phyloP scores from a whole-genome alignment of 2,888 invertebrate species.

The Polietes domitor region DNA sequence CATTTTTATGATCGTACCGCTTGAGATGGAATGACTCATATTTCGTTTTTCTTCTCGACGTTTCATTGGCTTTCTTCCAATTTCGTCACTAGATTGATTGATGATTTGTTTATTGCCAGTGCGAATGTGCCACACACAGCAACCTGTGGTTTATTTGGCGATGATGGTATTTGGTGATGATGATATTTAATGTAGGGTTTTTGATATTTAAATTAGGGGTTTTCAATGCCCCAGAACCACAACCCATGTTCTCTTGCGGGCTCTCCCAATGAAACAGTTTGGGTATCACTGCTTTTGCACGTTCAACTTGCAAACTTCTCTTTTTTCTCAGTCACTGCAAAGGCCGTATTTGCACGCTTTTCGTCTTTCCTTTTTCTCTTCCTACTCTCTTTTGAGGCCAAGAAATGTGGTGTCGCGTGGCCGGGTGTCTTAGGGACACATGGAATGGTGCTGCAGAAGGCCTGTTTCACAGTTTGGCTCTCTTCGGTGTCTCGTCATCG shows the following conservation, averaged over 20 bases:
- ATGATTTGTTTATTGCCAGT: too few relatives aligned
- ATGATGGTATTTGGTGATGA: too few relatives aligned
- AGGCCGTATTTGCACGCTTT: slow-evolving; percentile 17
- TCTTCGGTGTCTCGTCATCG: neutral
- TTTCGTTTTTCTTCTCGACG: too few relatives aligned
- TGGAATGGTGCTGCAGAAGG: slow-evolving; percentile 7
- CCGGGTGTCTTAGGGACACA: neutral
- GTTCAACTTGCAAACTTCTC: slow-evolving; percentile 12
- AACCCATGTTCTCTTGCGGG: neutral
- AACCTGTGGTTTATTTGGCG: too few relatives aligned
- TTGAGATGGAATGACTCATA: too few relatives aligned
- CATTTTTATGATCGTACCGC: too few relatives aligned
- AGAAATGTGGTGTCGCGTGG: slow-evolving; percentile 9
- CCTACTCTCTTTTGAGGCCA: neutral
- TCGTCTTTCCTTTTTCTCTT: slow-evolving; percentile 12
- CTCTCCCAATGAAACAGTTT: slow-evolving; percentile 30
- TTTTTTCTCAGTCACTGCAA: neutral
- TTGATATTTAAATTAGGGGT: too few relatives aligned
- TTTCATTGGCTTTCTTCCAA: too few relatives aligned
- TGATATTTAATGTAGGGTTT: too few relatives aligned
- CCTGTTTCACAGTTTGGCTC: neutral
- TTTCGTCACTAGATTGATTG: too few relatives aligned
- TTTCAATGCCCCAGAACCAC: too few relatives aligned
- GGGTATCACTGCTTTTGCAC: slow-evolving; percentile 32
- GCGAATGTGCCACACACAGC: too few relatives aligned